A percentile compares a stretch with the other conserved stretches of the same genome.
Conservation (phyloP, 2,797 vertebrate species). For the Trematomus bernacchii region DNA sequence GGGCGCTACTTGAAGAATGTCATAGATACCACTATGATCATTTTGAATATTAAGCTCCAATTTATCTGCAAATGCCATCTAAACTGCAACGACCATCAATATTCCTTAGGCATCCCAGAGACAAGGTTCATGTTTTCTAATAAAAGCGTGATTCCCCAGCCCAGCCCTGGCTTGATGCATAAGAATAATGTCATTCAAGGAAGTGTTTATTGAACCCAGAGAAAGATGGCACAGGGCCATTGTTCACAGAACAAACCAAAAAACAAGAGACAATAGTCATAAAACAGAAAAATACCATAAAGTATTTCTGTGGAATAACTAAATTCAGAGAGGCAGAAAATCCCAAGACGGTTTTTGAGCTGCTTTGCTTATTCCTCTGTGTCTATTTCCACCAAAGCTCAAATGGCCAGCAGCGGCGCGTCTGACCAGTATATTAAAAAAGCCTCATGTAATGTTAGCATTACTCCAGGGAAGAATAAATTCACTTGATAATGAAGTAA, state of each 20-base stretch:
- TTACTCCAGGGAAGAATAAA: slow-evolving; percentile 80
- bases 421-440: slow-evolving; percentile 81
- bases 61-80: slow-evolving; percentile 80
- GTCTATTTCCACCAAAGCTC: slow-evolving; percentile 66
- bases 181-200: slow-evolving; percentile 76
- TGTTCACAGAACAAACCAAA: slow-evolving; percentile 70
- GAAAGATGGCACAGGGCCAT: slow-evolving; percentile 66
- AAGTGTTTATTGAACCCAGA: slow-evolving; percentile 78
- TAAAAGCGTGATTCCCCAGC: slow-evolving; percentile 77
- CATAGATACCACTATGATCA: slow-evolving; percentile 79
- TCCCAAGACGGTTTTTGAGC: slow-evolving; percentile 66
- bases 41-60: slow-evolving; percentile 81
- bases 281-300: slow-evolving; percentile 59
- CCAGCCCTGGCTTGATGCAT: slow-evolving; percentile 69
- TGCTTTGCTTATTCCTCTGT: slow-evolving; percentile 67
- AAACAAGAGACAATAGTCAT: slow-evolving; percentile 68
- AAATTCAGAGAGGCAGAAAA: slow-evolving; percentile 70
- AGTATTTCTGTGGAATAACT: slow-evolving; percentile 54
- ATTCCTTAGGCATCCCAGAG: slow-evolving; percentile 73
- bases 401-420: slow-evolving; percentile 62
- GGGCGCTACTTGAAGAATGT: slow-evolving; percentile 69
- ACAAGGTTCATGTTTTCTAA: slow-evolving; percentile 84
- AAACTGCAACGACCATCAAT: slow-evolving; percentile 72
- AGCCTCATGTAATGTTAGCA: slow-evolving; percentile 77
- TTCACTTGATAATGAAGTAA: slow-evolving; percentile 82